These are phyloP conservation scores for Ailurus styani DNA, from an alignment of 2,113 vertebrate genomes.

Conservation along the genomic window DNA sequence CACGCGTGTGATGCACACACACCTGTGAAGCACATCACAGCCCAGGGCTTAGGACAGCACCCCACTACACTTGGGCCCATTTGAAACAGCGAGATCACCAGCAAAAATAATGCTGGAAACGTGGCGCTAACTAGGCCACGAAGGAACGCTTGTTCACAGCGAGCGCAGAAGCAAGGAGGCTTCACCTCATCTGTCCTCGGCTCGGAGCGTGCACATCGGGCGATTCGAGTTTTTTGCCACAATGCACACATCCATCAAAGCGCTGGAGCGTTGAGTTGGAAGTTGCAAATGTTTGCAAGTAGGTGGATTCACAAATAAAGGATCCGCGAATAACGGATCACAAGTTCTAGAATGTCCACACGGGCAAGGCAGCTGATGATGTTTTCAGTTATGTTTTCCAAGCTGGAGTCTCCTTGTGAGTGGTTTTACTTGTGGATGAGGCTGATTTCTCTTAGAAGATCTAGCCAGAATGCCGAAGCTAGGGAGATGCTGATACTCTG, in stretches of 20 bases:
- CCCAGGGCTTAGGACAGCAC: neutral
- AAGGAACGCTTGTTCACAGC: neutral
- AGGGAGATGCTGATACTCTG: neutral
- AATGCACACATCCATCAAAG: fast-evolving
- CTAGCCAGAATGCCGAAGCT: neutral
- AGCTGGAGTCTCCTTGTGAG: neutral
- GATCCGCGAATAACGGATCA: too few relatives aligned
- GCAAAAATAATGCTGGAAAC: too few relatives aligned
- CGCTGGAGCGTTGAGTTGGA: fast-evolving
- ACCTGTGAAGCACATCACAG: neutral
- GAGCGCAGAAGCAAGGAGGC: neutral
- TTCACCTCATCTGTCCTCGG: fast-evolving
- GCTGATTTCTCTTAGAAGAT: neutral
- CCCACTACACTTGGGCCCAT: too few relatives aligned
- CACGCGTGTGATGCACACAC: too few relatives aligned
- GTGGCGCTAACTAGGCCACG: fast-evolving
- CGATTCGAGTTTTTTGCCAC: fast-evolving
- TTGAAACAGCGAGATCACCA: neutral
- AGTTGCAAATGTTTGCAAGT: fast-evolving
- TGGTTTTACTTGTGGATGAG: neutral
- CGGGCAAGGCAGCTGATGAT: neutral
- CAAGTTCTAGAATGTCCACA: neutral
- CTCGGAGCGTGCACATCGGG: fast-evolving
- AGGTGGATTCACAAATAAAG: neutral
- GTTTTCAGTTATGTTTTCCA: fast-evolving